A percentile compares a stretch with the other conserved stretches of the same genome.
phyloP scores from a whole-genome alignment of 2,888 invertebrate genomes.

The Bimastos eiseni region DNA sequence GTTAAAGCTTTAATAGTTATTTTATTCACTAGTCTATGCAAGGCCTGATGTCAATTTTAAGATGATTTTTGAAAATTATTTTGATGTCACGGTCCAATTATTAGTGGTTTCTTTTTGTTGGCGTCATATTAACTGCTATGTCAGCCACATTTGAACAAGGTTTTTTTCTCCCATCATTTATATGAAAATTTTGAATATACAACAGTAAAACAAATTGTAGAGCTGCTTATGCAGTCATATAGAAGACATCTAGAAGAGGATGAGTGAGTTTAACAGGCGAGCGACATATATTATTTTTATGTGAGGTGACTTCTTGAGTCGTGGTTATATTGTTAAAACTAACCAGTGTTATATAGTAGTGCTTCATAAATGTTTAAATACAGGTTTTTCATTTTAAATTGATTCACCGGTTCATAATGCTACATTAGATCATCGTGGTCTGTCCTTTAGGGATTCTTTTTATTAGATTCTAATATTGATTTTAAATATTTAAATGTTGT shows the following conservation, averaged over 20 bases:
- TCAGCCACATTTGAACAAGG: neutral
- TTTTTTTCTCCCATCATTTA: neutral
- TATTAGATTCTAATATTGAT: too few species aligned
- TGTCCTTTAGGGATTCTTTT: too few species aligned
- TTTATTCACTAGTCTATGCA: neutral
- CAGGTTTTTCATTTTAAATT: neutral
- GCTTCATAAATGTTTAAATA: constrained; percentile 13
- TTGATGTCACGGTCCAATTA: too few species aligned
- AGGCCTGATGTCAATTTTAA: neutral
- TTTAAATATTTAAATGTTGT: neutral
- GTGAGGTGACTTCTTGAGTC: neutral
- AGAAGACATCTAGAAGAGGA: neutral
- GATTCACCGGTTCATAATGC: too few species aligned
- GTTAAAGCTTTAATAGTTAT: neutral
- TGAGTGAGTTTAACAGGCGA: neutral
- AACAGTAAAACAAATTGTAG: neutral
- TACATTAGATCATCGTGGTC: too few species aligned
- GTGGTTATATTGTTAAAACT: neutral
- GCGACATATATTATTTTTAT: neutral
- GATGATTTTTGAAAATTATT: neutral
- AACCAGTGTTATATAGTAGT: too few species aligned
- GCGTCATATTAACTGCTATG: neutral
- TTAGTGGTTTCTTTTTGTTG: neutral
- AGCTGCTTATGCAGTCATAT: neutral
- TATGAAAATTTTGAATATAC: neutral